Base-by-base conservation (phyloP, 2,888 invertebrate genomes). In the Aleiodes testaceus region DNA sequence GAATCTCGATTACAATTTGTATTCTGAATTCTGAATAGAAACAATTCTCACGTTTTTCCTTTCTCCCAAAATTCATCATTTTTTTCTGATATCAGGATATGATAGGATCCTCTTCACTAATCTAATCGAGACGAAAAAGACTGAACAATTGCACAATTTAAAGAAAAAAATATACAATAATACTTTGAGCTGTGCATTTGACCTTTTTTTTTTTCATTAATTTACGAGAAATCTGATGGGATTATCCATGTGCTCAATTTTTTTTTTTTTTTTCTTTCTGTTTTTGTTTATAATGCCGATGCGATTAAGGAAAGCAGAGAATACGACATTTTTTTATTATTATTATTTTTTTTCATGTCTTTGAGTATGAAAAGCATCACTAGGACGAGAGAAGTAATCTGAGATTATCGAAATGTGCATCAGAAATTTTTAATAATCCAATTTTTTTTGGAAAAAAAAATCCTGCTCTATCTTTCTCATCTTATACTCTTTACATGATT, bases 331-430 rank as follows among this genome's bases (percentile, higher is more conserved):
- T 52, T 18, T 36, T 5, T 12, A 12, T 18, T 49, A 12, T 47
- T 20, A 9, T 42, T n/a, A n/a, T n/a, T n/a, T 59, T 59, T 59
- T 9, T 61, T 63, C 16, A 11, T 44, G 22, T 45, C 14, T 55
- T 67, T 55, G 22, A 66, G 63, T 71, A 63, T 71, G 66, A 66
- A 61, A 70, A 70, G 66, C 70, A 12, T 70, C 50, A 36, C 16
- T 49, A 70, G 66, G 67, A 61, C 45, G 20, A 52, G 45, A 63
- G 45, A 71, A 59, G 45, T 50, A 55, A 55, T 42, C 49, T 20
- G 50, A 52, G 12, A 67, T 61, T 61, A 70, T 66, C 61, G 50
- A 52, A 45, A 63, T 71, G 71, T 71, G 52, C 70, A 71, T 26
- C 50, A 47, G 49, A 30, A 50, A 63, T 42, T 50, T n/a, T 71